Percentiles rank a stretch among this genome's conserved stretches.
Conservation (phyloP, 2,888 invertebrate species). For the Andrena marginata region DNA sequence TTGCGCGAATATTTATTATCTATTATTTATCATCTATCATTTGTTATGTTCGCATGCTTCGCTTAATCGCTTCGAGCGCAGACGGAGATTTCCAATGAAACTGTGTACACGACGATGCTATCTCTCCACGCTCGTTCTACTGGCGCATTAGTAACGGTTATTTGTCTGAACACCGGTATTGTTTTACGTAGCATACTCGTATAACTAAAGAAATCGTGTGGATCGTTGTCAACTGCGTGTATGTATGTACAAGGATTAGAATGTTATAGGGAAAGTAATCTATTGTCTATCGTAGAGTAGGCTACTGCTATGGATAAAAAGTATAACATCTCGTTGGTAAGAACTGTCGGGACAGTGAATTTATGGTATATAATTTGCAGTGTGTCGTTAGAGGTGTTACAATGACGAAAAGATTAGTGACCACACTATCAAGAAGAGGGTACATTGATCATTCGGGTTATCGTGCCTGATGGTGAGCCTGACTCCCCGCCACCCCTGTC, state of each 20-base stretch:
- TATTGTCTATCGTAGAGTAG: constrained; percentile 67
- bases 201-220: constrained; percentile 26
- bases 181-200: constrained; percentile 1
- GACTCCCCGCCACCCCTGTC: constrained; percentile 85
- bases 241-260: constrained; percentile 71
- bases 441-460: constrained; percentile 83
- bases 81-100: constrained; percentile 7
- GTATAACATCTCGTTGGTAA: constrained; percentile 53
- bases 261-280: constrained; percentile 49
- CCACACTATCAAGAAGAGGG: constrained; percentile 73
- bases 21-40: too few species aligned
- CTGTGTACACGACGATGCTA: constrained; percentile 14
- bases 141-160: constrained; percentile 8
- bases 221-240: constrained; percentile 56
- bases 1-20: background rate
- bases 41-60: constrained; percentile 13
- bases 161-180: constrained; percentile 20
- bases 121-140: constrained; percentile 16
- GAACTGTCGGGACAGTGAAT: constrained; percentile 61
- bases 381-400: constrained; percentile 64
- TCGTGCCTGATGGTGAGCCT: constrained; percentile 85
- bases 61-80: constrained; percentile 4
- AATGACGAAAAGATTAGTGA: constrained; percentile 68
- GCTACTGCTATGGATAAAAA: constrained; percentile 64
- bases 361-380: constrained; percentile 54